phyloP scores from a whole-genome alignment of 1,140 invertebrate species.

The Magallana angulata region DNA sequence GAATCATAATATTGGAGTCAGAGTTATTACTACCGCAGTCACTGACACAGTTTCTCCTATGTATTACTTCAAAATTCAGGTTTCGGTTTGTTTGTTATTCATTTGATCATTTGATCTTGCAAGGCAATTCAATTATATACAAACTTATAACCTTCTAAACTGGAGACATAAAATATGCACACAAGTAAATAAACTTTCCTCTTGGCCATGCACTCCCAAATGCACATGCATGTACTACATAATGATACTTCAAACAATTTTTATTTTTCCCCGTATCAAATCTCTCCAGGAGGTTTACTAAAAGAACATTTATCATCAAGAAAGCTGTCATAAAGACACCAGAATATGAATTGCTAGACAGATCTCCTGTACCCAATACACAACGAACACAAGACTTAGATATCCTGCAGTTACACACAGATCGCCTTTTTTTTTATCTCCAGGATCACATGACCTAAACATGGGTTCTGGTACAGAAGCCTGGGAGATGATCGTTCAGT shows the following conservation, averaged over 20 bases:
- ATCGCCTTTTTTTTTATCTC: background rate
- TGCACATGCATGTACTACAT: too few species aligned
- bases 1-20: constrained; percentile 9
- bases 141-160: too few species aligned
- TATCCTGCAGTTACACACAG: background rate
- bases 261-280: too few species aligned
- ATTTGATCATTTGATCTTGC: too few species aligned
- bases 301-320: too few species aligned
- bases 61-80: background rate
- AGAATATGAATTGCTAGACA: background rate
- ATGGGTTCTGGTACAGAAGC: background rate
- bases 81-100: too few species aligned
- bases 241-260: too few species aligned
- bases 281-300: too few species aligned
- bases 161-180: too few species aligned
- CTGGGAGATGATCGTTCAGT: constrained; percentile 18
- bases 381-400: background rate
- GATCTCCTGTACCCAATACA: background rate
- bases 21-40: background rate
- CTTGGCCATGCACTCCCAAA: too few species aligned
- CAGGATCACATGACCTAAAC: constrained; percentile 24
- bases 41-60: constrained; percentile 10
- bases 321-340: background rate
- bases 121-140: too few species aligned
- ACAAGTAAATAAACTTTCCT: too few species aligned